phyloP scores from a whole-genome alignment of 2,888 invertebrate species.

The Drosophila maculinotata region DNA sequence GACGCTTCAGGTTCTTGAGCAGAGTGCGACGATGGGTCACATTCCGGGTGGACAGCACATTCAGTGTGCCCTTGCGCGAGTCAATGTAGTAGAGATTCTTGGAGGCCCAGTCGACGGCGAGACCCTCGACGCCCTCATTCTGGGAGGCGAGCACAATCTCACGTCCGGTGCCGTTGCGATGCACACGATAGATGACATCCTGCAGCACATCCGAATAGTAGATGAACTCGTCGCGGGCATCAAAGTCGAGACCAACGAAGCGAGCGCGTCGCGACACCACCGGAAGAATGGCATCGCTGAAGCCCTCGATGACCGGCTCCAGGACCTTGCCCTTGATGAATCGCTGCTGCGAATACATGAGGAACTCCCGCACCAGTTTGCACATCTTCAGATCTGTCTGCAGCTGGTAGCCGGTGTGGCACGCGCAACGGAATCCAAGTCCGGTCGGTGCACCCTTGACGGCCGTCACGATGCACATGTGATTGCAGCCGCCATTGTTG shows the following conservation, averaged over 20 bases:
- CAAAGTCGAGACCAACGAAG: constrained; percentile 98
- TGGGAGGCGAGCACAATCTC: constrained; percentile 97
- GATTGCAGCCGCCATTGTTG: constrained; percentile 95
- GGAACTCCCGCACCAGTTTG: constrained; percentile 92
- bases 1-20: constrained; percentile 94
- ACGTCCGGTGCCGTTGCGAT: constrained; percentile 91
- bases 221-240: constrained; percentile 94
- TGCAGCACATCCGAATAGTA: constrained; percentile 99
- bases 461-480: constrained; percentile 96
- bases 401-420: constrained; percentile 94
- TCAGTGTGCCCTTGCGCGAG: constrained; percentile 96
- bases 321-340: constrained; percentile 97
- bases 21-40: constrained; percentile 93
- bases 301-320: constrained; percentile 94
- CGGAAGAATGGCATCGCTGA: constrained; percentile 97
- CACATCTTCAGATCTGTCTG: constrained; percentile 92
- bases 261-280: constrained; percentile 95
- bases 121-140: constrained; percentile 98
- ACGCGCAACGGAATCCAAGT: constrained; percentile 95
- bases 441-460: constrained; percentile 88
- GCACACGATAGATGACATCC: constrained; percentile 95
- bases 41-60: constrained; percentile 95
- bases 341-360: constrained; percentile 97
- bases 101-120: constrained; percentile 98
- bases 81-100: constrained; percentile 98